These are phyloP conservation scores for Drosophila rubida DNA, from an alignment of 2,888 invertebrate species.

Conservation along the genomic window DNA sequence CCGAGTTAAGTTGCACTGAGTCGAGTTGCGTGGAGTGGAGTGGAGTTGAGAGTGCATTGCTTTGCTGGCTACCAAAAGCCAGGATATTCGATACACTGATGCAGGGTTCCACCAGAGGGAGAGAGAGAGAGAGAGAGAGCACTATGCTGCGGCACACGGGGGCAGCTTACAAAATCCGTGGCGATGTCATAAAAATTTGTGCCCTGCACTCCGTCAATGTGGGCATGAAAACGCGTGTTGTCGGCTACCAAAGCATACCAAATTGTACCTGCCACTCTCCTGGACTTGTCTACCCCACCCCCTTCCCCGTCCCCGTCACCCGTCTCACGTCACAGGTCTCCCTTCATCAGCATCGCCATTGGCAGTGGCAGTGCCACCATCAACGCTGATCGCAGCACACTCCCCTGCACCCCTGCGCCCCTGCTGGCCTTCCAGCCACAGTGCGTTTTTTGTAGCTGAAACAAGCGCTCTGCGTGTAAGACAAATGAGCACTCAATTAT, in stretches of 20 bases:
- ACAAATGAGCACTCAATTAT: constrained; percentile 79
- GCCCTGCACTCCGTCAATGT: constrained; percentile 60
- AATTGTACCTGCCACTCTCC: constrained; percentile 69
- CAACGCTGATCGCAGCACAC: not conserved
- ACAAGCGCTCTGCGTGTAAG: constrained; percentile 63
- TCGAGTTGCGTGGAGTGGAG: not conserved
- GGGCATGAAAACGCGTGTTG: constrained; percentile 70
- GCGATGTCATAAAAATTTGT: constrained; percentile 74
- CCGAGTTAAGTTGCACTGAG: too few relatives aligned
- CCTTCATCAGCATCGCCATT: not conserved
- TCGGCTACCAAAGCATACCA: constrained; percentile 56
- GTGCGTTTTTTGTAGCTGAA: constrained; percentile 19
- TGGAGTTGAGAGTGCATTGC: constrained; percentile 17
- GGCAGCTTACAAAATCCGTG: constrained; percentile 50
- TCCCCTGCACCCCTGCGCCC: too few relatives aligned
- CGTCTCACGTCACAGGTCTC: not conserved
- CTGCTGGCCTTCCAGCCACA: constrained; percentile 7
- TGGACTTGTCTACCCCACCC: constrained; percentile 27
- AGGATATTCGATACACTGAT: constrained; percentile 73
- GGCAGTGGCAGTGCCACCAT: constrained; percentile 2
- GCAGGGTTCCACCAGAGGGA: constrained; percentile 44
- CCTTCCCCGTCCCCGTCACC: too few relatives aligned
- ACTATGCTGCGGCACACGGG: constrained; percentile 11
- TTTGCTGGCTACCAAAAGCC: constrained; percentile 42
- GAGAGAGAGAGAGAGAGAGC: not conserved